Percentiles rank a stretch among this genome's conserved stretches.
Conservation (phyloP, 2,888 invertebrate genomes). For the Phaedon cochleariae region DNA sequence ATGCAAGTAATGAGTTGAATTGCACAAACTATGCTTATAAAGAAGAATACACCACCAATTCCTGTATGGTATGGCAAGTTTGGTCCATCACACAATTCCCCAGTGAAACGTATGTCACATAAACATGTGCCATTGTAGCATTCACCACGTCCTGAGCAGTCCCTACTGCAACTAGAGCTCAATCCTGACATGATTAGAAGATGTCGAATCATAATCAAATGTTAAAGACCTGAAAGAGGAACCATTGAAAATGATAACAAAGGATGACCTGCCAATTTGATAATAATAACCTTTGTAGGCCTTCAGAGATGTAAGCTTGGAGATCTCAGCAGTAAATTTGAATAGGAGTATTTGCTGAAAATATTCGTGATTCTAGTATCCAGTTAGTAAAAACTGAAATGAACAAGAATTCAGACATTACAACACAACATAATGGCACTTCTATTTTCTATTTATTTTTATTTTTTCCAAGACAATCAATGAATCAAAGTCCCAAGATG, state of each 20-base stretch:
- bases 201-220: conserved; percentile 57
- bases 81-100: conserved; percentile 82
- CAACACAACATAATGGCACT: not conserved
- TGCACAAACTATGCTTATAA: conserved; percentile 84
- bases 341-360: not conserved
- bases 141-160: conserved; percentile 90
- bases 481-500: no score
- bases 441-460: no score
- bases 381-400: not conserved
- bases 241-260: not conserved
- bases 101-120: conserved; percentile 89
- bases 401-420: conserved; percentile 2
- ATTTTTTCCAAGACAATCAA: no score
- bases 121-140: conserved; percentile 91
- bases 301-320: not conserved
- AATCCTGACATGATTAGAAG: conserved; percentile 60
- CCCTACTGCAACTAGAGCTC: conserved; percentile 71
- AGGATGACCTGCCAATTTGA: not conserved
- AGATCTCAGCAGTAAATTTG: not conserved
- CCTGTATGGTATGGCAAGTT: conserved; percentile 82
- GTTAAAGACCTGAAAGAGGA: not conserved
- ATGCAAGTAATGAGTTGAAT: conserved; percentile 87
- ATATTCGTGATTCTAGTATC: not conserved
- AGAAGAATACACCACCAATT: conserved; percentile 80
- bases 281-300: not conserved